These are phyloP conservation scores for Listronotus bonariensis DNA, from an alignment of 1,140 invertebrate species.

Conservation along the genomic window DNA sequence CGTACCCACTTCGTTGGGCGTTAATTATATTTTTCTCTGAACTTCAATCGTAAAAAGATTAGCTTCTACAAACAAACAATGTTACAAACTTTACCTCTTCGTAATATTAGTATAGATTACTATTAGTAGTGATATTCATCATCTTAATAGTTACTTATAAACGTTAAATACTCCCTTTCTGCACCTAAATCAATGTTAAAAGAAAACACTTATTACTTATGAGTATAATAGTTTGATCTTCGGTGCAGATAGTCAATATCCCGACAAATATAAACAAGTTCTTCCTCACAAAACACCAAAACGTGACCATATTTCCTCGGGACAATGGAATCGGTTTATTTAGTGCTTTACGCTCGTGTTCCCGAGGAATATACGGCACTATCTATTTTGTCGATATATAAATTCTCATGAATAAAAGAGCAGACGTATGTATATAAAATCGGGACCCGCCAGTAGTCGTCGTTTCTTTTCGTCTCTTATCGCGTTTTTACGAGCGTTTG, in stretches of 20 bases:
- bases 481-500: not conserved
- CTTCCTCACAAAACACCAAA: slow-evolving; percentile 10
- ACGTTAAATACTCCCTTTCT: too few species aligned
- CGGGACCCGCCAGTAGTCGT: not conserved
- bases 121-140: too few species aligned
- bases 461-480: slow-evolving; percentile 6
- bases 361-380: slow-evolving; percentile 19
- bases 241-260: slow-evolving; percentile 2
- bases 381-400: slow-evolving; percentile 24
- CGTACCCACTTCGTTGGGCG: too few species aligned
- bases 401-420: slow-evolving; percentile 25
- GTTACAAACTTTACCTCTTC: too few species aligned
- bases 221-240: not conserved
- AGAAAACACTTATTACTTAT: too few species aligned
- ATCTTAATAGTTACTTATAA: too few species aligned
- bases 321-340: slow-evolving; percentile 26
- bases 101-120: too few species aligned
- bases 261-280: slow-evolving; percentile 17
- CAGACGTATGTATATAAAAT: not conserved
- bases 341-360: slow-evolving; percentile 23
- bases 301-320: slow-evolving; percentile 24
- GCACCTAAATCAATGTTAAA: too few species aligned
- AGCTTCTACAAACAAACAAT: too few species aligned
- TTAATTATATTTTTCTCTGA: too few species aligned
- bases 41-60: too few species aligned